These are phyloP conservation scores for Himalopsyche kuldschensis DNA, from an alignment of 2,888 invertebrate genomes.

Conservation along the genomic window DNA sequence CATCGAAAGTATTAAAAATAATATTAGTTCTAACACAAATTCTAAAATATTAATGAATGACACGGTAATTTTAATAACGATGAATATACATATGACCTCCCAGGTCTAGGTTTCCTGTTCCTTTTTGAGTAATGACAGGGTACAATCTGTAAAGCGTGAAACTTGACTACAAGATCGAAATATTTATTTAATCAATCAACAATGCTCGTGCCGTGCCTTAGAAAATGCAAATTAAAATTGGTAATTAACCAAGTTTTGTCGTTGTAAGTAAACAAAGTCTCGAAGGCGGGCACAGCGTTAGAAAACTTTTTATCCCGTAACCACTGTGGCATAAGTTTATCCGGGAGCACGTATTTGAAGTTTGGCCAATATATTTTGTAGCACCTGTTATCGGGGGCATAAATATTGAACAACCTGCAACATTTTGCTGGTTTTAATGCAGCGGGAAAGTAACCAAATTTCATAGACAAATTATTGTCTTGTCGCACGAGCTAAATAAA, in stretches of 20 bases:
- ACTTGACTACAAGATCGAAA: neutral
- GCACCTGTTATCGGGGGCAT: slow-evolving; percentile 20
- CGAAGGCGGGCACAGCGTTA: neutral
- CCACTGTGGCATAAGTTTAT: neutral
- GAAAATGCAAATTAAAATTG: neutral
- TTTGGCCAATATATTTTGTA: slow-evolving; percentile 27
- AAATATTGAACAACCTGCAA: neutral
- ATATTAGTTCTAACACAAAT: too few relatives aligned
- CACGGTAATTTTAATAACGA: too few relatives aligned
- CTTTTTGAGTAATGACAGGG: too few relatives aligned
- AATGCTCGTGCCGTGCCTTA: neutral
- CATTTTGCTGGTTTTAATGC: neutral
- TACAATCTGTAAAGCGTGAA: too few relatives aligned
- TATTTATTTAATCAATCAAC: neutral
- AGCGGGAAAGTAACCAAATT: neutral
- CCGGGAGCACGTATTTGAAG: slow-evolving; percentile 6
- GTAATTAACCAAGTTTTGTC: neutral
- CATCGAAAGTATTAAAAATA: too few relatives aligned
- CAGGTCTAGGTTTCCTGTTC: too few relatives aligned
- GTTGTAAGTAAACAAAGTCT: neutral
- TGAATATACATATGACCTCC: too few relatives aligned
- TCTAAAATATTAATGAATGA: too few relatives aligned
- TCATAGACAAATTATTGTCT: neutral
- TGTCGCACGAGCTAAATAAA: neutral
- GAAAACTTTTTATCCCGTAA: neutral